A percentile compares a stretch with the other conserved stretches of the same genome.
Conservation (phyloP, 92 coral and sea anemone genomes). For the Muricea muricata region DNA sequence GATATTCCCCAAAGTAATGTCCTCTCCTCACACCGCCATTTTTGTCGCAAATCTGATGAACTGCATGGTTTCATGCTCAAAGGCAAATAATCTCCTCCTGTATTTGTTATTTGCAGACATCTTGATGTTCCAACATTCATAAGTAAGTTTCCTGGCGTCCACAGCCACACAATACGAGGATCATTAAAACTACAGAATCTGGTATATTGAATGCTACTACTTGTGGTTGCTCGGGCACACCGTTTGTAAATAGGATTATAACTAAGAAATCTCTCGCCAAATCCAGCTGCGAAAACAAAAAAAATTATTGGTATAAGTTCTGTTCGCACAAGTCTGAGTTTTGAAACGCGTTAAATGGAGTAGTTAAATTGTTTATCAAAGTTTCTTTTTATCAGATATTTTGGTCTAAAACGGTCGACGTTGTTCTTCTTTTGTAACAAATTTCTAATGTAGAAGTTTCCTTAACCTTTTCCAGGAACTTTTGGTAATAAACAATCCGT, state of each 20-base stretch:
- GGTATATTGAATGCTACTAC: no score
- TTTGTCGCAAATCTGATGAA: neutral
- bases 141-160: constrained; percentile 19
- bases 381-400: no score
- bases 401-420: no score
- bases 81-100: neutral
- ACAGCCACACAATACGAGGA: constrained; percentile 1
- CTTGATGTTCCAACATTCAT: constrained; percentile 5
- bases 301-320: neutral
- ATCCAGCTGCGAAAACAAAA: constrained; percentile 19
- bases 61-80: neutral
- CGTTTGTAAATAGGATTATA: neutral
- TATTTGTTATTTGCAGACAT: neutral
- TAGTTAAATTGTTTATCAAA: no score
- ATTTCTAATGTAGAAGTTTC: no score
- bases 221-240: neutral
- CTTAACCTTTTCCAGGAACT: no score
- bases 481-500: no score
- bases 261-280: neutral
- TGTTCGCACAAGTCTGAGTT: no score
- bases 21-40: constrained; percentile 17
- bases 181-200: neutral
- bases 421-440: no score
- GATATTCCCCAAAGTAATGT: neutral
- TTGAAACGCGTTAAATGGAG: no score